These are phyloP conservation scores for Peribatodes rhomboidaria DNA, from an alignment of 2,888 invertebrate genomes.

Conservation along the genomic window DNA sequence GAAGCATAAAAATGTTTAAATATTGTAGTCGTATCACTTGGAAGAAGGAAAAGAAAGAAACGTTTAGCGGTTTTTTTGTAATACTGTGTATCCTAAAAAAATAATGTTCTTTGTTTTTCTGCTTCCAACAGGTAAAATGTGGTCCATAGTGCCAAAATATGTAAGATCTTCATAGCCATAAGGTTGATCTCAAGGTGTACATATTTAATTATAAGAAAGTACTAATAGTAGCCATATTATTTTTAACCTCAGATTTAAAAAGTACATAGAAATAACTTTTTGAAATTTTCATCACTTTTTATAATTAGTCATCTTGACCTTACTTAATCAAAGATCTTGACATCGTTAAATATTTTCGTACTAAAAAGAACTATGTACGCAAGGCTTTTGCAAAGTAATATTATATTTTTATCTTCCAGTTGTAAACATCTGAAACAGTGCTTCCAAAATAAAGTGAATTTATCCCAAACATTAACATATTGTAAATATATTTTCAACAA, in stretches of 20 bases:
- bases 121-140: slow-evolving; percentile 58
- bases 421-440: slow-evolving; percentile 43
- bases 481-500: slow-evolving; percentile 33
- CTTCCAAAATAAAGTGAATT: slow-evolving; percentile 54
- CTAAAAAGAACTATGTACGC: background rate
- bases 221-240: slow-evolving; percentile 40
- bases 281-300: background rate
- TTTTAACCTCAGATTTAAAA: slow-evolving; percentile 1
- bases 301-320: background rate
- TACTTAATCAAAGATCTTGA: too few relatives aligned
- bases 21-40: slow-evolving; percentile 9
- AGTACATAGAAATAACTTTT: slow-evolving; percentile 1
- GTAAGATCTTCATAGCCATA: slow-evolving; percentile 79
- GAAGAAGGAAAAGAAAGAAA: slow-evolving; percentile 39
- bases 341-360: background rate
- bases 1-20: slow-evolving; percentile 1
- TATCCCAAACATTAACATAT: slow-evolving; percentile 17
- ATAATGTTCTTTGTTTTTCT: slow-evolving; percentile 6
- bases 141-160: slow-evolving; percentile 84
- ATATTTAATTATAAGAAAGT: slow-evolving; percentile 57
- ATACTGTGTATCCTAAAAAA: background rate
- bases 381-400: background rate
- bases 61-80: too few relatives aligned
- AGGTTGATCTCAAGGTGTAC: slow-evolving; percentile 85
- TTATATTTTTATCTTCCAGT: background rate